phyloP scores from a whole-genome alignment of 2,888 invertebrate species.

The Deilephila porcellus region DNA sequence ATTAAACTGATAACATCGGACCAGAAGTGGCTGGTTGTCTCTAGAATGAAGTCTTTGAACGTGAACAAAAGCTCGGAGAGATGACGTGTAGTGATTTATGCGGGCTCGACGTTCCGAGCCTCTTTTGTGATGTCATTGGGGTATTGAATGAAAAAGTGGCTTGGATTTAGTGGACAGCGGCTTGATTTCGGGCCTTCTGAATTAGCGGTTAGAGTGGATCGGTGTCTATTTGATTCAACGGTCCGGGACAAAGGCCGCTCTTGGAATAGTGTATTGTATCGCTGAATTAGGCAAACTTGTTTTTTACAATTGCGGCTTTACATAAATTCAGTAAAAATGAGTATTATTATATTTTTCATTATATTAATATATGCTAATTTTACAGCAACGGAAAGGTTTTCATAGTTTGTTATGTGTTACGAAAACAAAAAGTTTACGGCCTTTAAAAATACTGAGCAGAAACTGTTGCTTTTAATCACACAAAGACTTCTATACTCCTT shows the following conservation, averaged over 20 bases:
- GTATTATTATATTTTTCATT: no score
- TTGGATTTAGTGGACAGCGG: slow-evolving; percentile 32
- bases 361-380: no score
- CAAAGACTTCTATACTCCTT: no score
- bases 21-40: slow-evolving; percentile 44
- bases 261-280: not conserved
- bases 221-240: slow-evolving; percentile 22
- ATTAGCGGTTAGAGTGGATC: slow-evolving; percentile 17
- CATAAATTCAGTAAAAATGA: not conserved
- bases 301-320: not conserved
- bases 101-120: slow-evolving; percentile 45
- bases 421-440: no score
- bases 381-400: no score
- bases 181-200: slow-evolving; percentile 35
- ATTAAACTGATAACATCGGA: slow-evolving; percentile 29
- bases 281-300: not conserved
- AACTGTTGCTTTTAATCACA: no score
- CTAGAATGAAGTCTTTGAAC: slow-evolving; percentile 60
- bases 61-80: slow-evolving; percentile 59
- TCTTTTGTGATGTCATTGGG: slow-evolving; percentile 61
- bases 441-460: no score
- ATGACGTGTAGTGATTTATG: slow-evolving; percentile 69
- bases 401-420: no score
- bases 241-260: slow-evolving; percentile 9
- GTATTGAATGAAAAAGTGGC: slow-evolving; percentile 56